Conservation (phyloP, 2,888 invertebrate species). For the Cepaea hortensis region DNA sequence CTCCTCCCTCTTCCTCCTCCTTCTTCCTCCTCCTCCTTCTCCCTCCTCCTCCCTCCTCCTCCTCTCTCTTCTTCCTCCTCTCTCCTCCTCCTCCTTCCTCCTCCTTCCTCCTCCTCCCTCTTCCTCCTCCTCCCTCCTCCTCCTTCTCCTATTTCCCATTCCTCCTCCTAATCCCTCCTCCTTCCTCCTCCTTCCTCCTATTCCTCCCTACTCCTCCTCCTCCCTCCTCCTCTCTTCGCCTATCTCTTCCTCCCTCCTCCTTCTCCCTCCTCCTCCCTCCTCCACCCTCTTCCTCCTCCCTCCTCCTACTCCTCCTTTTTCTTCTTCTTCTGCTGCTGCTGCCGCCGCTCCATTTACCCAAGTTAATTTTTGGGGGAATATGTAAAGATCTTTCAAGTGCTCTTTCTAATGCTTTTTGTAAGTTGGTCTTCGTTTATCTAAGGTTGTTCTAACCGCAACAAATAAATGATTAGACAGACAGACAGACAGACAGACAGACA, state of each 20-base stretch:
- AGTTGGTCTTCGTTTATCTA: too few relatives aligned
- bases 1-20: too few relatives aligned
- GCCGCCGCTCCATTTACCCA: neutral
- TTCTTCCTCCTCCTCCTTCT: too few relatives aligned
- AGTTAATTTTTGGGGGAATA: too few relatives aligned
- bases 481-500: constrained; percentile 4
- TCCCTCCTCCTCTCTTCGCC: neutral
- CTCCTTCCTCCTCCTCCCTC: neutral
- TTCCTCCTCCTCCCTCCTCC: neutral
- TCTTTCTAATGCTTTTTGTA: too few relatives aligned
- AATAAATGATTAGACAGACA: neutral
- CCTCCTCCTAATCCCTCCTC: neutral
- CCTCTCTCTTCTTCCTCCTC: too few relatives aligned
- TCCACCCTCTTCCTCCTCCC: neutral
- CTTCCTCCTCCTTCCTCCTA: neutral
- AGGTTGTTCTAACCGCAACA: too few relatives aligned
- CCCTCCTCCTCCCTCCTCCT: too few relatives aligned
- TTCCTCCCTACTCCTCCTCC: neutral
- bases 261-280: neutral
- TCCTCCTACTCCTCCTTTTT: neutral
- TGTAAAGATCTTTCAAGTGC: too few relatives aligned
- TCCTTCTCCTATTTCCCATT: neutral
- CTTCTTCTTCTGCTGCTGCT: neutral
- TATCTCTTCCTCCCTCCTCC: neutral
- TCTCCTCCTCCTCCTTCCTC: neutral